Base-by-base conservation (phyloP, 2,797 vertebrate genomes). In the Coregonus suidteri region DNA sequence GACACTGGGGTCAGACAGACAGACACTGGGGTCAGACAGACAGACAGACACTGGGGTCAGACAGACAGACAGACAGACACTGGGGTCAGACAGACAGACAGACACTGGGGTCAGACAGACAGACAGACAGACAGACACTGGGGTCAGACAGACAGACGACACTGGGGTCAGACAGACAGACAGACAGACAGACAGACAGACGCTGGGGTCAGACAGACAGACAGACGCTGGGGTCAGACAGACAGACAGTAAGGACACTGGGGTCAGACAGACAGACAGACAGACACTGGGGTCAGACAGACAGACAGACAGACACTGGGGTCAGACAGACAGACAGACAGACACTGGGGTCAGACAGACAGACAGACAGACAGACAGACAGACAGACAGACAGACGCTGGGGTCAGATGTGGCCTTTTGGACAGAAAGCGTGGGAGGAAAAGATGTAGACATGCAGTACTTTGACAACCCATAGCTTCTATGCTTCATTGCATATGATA, bases 171-270 rank as follows among this genome's bases (percentile, higher is more conserved):
- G 53, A 59, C 81, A 30, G 31, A 34, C 31, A 3, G 31, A 34
- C 31, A 34, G 31, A 0, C 31, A 3, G n/a, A n/a, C n/a, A 34
- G 31, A 34, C 31, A 3, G 31, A 34, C 31, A 34, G 31, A 3
- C 31, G 3, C 31, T 1, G 31, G 1, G 31, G 31, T 2, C 73
- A 77, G 56, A 83, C 69, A 81, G 77, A 76, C 51, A 41, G 52
- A 54, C 73, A 66, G 52, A 66, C 62, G 30, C n/a, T n/a, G n/a
- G n/a, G n/a, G n/a, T n/a, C n/a, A n/a, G 77, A 31, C 34, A 51
- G 14, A 77, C 75, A 81, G 31, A 51, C 16, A n/a, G n/a, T n/a
- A n/a, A n/a, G 77, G 86, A 81, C 78, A 76, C 67, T 25, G 25
- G 25, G 25, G 25, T 2, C 31, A 34, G 31, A 34, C 31, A 34